phyloP scores from a whole-genome alignment of 2,888 invertebrate species.

The Thysanoteuthis rhombus region DNA sequence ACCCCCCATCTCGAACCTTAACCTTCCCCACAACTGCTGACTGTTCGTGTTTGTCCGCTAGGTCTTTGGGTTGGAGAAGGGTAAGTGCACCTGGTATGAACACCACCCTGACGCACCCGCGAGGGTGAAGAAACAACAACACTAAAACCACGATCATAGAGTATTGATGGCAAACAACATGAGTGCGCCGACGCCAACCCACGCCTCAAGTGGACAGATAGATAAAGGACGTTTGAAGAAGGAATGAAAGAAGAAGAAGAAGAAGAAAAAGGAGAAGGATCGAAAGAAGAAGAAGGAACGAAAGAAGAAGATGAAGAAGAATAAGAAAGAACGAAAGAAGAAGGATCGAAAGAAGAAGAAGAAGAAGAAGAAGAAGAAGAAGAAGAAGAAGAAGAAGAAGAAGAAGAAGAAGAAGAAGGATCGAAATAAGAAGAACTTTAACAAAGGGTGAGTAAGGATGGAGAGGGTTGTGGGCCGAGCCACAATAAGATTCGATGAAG shows the following conservation, averaged over 20 bases:
- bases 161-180: conserved; percentile 12
- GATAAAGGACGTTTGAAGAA: background rate
- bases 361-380: no score
- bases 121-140: background rate
- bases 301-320: no score
- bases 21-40: conserved; percentile 12
- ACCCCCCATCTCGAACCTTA: background rate
- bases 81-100: background rate
- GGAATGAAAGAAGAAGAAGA: no score
- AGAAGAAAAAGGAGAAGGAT: no score
- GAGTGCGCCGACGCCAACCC: background rate
- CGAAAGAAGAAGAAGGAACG: no score
- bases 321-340: no score
- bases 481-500: conserved; percentile 12
- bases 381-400: no score
- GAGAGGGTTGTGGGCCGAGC: background rate
- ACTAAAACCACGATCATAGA: background rate
- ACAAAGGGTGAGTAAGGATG: background rate
- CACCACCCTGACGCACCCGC: background rate
- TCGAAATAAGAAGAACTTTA: no score
- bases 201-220: background rate
- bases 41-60: background rate
- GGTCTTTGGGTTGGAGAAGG: background rate
- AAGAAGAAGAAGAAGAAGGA: no score
- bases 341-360: no score